Conservation (phyloP, 2,888 invertebrate genomes). For the Gibbula magus region DNA sequence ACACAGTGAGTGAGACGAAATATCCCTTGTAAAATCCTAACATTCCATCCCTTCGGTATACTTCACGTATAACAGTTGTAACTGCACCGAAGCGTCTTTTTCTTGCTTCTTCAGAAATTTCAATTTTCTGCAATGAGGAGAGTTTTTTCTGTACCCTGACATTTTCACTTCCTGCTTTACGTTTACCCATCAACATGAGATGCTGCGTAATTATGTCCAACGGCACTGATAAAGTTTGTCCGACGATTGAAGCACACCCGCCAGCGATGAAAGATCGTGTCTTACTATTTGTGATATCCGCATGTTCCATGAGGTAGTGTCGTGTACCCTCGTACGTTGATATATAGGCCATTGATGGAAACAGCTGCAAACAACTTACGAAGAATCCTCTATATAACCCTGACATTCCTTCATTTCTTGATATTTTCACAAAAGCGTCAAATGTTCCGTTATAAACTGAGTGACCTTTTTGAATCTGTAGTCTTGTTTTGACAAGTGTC, state of each 20-base stretch:
- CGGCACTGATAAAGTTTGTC: constrained; percentile 96
- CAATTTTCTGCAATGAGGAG: constrained; percentile 41
- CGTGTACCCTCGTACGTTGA: constrained; percentile 94
- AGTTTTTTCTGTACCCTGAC: constrained; percentile 29
- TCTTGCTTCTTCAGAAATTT: constrained; percentile 44
- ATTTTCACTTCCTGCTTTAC: constrained; percentile 31
- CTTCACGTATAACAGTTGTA: constrained; percentile 81
- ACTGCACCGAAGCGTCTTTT: constrained; percentile 56
- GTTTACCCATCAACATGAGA: constrained; percentile 90
- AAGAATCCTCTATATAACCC: constrained; percentile 96
- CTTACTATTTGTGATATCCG: constrained; percentile 76
- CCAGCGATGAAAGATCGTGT: constrained; percentile 77
- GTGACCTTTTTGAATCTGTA: constrained; percentile 80
- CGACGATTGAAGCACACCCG: constrained; percentile 91
- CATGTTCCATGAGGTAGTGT: constrained; percentile 84
- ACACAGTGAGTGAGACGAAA: constrained; percentile 91
- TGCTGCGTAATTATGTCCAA: constrained; percentile 98
- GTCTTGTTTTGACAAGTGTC: constrained; percentile 93
- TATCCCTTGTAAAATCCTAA: constrained; percentile 95
- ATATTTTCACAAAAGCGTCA: constrained; percentile 92
- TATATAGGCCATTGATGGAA: constrained; percentile 81
- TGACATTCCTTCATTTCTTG: constrained; percentile 84
- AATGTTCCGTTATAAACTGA: constrained; percentile 86
- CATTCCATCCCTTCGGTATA: constrained; percentile 88
- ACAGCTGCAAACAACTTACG: constrained; percentile 89